Evolutionary conservation across 2,888 invertebrate species (phyloP), one percentile per base, ranked within the genome.

Genomic region (Elysia crispata): DNA sequence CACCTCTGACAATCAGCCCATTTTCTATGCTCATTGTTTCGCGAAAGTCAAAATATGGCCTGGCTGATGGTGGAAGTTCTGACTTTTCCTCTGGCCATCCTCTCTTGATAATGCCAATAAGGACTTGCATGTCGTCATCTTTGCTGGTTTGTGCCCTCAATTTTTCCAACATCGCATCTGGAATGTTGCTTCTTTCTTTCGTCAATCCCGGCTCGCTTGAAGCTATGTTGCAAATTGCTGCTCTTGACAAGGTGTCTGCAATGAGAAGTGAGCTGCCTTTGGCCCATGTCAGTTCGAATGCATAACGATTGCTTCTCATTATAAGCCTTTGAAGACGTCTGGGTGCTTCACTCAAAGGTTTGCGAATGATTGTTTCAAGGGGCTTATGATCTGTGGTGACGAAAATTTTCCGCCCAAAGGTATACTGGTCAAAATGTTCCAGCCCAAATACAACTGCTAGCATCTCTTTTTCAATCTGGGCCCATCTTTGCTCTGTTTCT

Each of bases 241-340:
- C 83, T 33, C 84, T 57, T 49, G 82, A 84, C 30, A 83, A 50
- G 13, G 81, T 74, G 64, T 85, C 84, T 1, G 50, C 72, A 28
- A 72, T 77, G 33, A 28, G 54, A 5, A 72, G 62, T 18, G 66
- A 30, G 18, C 18, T 72, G 0, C 77, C 72, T 49, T 25, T 25
- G 0, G 80, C 74, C 64, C 72, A 83, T 15, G 69, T 57, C 62
- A 86, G 83, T 54, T 80, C 81, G 23, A 85, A 33, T 33, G 85
- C 76, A 66, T 85, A 84, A 62, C 84, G 31, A 62, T 74, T 50
- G 15, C 83, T 72, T 66, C 79, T 79, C 83, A 85, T 83, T 41
- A 85, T 69, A 20, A 84, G 80, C 23, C 81, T 84, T 66, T 85
- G 83, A 20, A 85, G 74, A n/a, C 83, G 66, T 28, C 50, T 67